Percentiles rank a stretch among this genome's conserved stretches.
These are phyloP conservation scores for Drosophila prosaltans DNA, from an alignment of 1,140 invertebrate species.

Conservation along the genomic window DNA sequence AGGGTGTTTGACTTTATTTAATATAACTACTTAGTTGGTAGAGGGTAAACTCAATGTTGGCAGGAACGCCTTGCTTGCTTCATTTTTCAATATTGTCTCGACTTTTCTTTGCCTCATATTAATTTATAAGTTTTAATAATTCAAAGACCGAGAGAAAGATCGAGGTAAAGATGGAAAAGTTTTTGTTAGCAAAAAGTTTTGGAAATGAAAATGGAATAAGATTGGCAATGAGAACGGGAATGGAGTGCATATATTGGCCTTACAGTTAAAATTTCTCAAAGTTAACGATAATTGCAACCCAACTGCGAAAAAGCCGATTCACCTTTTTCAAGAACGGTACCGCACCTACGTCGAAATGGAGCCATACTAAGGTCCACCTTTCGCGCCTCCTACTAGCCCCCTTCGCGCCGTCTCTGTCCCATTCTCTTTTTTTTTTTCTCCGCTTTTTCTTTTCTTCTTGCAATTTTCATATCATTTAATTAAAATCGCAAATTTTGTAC, in stretches of 20 bases:
- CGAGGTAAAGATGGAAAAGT: not conserved
- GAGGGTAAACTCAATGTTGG: too few relatives aligned
- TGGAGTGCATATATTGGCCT: not conserved
- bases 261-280: slow-evolving; percentile 55
- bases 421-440: slow-evolving; percentile 17
- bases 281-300: slow-evolving; percentile 49
- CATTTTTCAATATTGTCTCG: slow-evolving; percentile 1
- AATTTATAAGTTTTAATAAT: slow-evolving; percentile 12
- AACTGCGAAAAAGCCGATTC: slow-evolving; percentile 18
- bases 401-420: not conserved
- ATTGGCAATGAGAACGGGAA: not conserved
- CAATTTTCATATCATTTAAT: slow-evolving; percentile 81
- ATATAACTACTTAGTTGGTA: too few relatives aligned
- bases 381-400: slow-evolving; percentile 3
- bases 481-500: slow-evolving; percentile 81
- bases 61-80: not conserved
- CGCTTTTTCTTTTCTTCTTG: slow-evolving; percentile 56
- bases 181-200: not conserved
- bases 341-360: slow-evolving; percentile 45
- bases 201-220: not conserved
- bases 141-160: not conserved
- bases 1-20: too few relatives aligned
- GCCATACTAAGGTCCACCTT: slow-evolving; percentile 8
- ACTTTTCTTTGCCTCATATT: not conserved
- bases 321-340: slow-evolving; percentile 27